Evolutionary conservation across 2,888 invertebrate species (phyloP), one percentile per base, ranked within the genome.

Genomic region (Phyto melanocephala): DNA sequence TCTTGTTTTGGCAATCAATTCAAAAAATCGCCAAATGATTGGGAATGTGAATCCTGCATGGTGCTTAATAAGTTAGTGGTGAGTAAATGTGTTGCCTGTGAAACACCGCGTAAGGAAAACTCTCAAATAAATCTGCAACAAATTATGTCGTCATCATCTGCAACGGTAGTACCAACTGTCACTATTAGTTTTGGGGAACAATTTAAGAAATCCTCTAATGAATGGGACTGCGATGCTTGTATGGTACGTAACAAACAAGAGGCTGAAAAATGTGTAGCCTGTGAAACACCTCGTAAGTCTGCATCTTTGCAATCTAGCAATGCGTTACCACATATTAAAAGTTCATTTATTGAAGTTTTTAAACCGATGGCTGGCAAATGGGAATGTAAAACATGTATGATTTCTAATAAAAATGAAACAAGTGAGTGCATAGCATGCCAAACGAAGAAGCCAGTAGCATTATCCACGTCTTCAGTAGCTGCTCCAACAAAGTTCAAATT

Each of bases 221-320:
- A 93, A 11, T 95, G 95, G 95, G 93, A 94, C 85, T 95, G 95
- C 89, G 90, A 92, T 11, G 91, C 90, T 10, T 95, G 95, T 88
- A 92, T 93, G 90, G 90, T 94, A 15, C 90, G 92, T 58, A 95
- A 95, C 88, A 89, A 92, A 1, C 87, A 89, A 0, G 89, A 89
- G 15, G 88, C 86, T 4, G 86, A 84, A 1, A 90, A 90, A 28
- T 94, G 94, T 86, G 90, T 92, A 15, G 93, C 94, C 13, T 94
- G 94, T 87, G 90, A 92, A 81, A 91, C 91, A 10, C 87, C 91
- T 0, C 92, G 92, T 15, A 87, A 85, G 13, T 81, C 79, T 1
- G 15, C 54, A 1, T 7, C 65, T 13, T 0, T 72, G 8, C 8
- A 67, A 37, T n/a, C 52, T 5, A 10, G 40, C 11, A 1, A 62